Percentiles rank a stretch among this genome's conserved stretches.
phyloP scores from a whole-genome alignment of 2,113 vertebrate species.

The Felis chaus region DNA sequence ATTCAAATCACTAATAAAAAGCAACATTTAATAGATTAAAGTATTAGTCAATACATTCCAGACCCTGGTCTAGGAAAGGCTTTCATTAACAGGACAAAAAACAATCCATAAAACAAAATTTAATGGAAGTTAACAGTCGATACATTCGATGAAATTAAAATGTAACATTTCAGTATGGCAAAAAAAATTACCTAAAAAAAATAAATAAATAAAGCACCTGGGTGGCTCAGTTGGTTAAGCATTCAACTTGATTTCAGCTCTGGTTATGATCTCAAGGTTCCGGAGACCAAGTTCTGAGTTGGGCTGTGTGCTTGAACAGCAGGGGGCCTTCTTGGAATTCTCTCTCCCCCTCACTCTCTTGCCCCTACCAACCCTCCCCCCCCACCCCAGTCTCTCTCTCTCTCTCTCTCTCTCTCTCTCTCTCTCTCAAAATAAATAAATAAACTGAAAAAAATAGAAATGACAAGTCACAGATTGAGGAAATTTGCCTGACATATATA shows the following conservation, averaged over 20 bases:
- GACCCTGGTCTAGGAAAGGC: not conserved
- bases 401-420: too few species aligned
- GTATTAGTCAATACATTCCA: not conserved
- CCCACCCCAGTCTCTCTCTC: too few species aligned
- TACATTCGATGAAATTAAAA: not conserved
- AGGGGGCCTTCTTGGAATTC: too few species aligned
- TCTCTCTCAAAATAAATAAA: too few species aligned
- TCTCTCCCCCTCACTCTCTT: too few species aligned
- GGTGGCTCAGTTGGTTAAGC: too few species aligned
- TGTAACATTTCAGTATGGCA: not conserved
- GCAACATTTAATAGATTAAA: not conserved
- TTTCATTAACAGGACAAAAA: not conserved
- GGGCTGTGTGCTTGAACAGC: too few species aligned
- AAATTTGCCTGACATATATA: not conserved
- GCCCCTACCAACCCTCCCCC: too few species aligned
- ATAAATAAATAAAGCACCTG: too few species aligned
- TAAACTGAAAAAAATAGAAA: not conserved
- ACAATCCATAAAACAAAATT: not conserved
- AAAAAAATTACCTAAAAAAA: not conserved
- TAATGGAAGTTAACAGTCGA: not conserved
- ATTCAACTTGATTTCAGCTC: too few species aligned
- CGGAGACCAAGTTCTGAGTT: too few species aligned
- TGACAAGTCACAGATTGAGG: not conserved
- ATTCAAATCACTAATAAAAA: not conserved
- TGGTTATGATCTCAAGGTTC: too few species aligned